These are phyloP conservation scores for Venustaconcha ellipsiformis DNA, from an alignment of 1,140 invertebrate species.

Conservation along the genomic window DNA sequence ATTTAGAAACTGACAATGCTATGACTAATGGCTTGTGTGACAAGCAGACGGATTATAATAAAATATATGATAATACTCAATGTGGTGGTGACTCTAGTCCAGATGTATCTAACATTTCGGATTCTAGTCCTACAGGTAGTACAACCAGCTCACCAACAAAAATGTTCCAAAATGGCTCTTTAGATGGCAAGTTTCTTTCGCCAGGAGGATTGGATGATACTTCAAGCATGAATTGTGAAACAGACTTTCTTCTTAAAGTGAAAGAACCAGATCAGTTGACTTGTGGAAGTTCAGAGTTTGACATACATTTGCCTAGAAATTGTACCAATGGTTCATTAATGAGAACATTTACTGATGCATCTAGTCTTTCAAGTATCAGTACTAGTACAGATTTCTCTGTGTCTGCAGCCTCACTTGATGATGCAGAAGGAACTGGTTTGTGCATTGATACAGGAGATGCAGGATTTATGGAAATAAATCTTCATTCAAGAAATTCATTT, in stretches of 20 bases:
- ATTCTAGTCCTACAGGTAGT: conserved; percentile 12
- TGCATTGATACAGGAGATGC: conserved; percentile 56
- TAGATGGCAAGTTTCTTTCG: conserved; percentile 16
- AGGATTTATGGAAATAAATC: conserved; percentile 61
- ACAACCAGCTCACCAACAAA: conserved; percentile 25
- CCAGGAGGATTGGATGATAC: conserved; percentile 32
- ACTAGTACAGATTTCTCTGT: conserved; percentile 66
- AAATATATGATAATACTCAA: conserved; percentile 10
- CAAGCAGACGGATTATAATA: background rate
- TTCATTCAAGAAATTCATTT: conserved; percentile 64
- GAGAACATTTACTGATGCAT: conserved; percentile 68
- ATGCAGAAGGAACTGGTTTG: conserved; percentile 47
- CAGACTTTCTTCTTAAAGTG: conserved; percentile 37
- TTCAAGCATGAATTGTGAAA: conserved; percentile 40
- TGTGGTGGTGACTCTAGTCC: conserved; percentile 11
- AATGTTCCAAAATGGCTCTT: conserved; percentile 21
- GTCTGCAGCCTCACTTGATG: conserved; percentile 54
- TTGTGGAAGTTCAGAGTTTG: conserved; percentile 53
- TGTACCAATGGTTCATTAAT: conserved; percentile 44
- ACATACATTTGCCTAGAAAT: conserved; percentile 32
- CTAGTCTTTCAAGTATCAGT: conserved; percentile 68
- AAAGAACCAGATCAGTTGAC: conserved; percentile 50
- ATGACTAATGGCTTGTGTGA: background rate
- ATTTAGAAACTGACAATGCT: conserved; percentile 6
- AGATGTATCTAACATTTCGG: conserved; percentile 12